phyloP scores from a whole-genome alignment of 2,888 invertebrate species.

The Chymomyza fuscimana region DNA sequence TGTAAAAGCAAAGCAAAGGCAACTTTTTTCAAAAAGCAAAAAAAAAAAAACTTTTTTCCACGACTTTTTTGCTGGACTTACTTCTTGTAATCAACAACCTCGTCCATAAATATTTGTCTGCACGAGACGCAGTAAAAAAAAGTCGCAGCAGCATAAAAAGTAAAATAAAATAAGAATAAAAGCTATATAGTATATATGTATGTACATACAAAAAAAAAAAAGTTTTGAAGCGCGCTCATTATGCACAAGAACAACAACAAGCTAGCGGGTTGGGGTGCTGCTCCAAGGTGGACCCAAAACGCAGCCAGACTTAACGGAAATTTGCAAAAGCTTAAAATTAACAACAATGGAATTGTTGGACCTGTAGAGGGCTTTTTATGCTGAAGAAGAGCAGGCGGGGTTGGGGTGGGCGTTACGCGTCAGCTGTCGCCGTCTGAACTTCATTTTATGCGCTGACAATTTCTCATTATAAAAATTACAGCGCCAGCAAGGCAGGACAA shows the following conservation, averaged over 20 bases:
- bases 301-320: conserved; percentile 43
- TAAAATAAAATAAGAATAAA: conserved; percentile 23
- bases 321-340: conserved; percentile 69
- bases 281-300: background rate
- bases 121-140: conserved; percentile 15
- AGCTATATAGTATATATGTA: background rate
- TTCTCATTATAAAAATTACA: conserved; percentile 73
- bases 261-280: background rate
- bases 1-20: conserved; percentile 8
- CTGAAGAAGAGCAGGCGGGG: background rate
- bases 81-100: conserved; percentile 49
- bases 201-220: background rate
- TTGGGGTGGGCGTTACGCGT: background rate
- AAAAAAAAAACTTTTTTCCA: conserved; percentile 36
- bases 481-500: conserved; percentile 41
- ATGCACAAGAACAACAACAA: conserved; percentile 43
- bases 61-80: conserved; percentile 15
- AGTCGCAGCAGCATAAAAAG: conserved; percentile 5
- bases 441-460: conserved; percentile 72
- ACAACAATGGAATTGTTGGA: conserved; percentile 39
- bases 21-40: conserved; percentile 8
- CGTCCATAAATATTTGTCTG: conserved; percentile 48
- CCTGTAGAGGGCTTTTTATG: no score
- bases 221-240: conserved; percentile 45
- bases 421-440: conserved; percentile 61